Conservation (phyloP, 2,888 invertebrate genomes). For the Dryococelus australis region DNA sequence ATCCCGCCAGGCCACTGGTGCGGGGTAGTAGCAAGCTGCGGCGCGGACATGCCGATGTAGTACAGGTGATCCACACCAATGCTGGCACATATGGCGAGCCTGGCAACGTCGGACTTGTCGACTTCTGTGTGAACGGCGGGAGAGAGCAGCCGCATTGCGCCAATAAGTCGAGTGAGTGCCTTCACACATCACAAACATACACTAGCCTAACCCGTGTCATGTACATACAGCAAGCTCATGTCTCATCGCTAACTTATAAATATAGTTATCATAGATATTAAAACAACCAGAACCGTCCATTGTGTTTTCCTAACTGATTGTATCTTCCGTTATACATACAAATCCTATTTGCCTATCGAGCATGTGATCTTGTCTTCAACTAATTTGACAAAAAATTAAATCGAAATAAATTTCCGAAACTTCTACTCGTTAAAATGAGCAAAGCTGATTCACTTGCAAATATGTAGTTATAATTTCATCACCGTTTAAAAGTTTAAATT, state of each 20-base stretch:
- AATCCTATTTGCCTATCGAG: too few species aligned
- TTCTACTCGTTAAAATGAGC: too few species aligned
- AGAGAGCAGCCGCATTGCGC: conserved; percentile 77
- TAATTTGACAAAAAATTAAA: too few species aligned
- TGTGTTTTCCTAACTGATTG: too few species aligned
- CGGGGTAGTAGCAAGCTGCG: conserved; percentile 70
- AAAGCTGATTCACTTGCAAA: too few species aligned
- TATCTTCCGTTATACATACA: too few species aligned
- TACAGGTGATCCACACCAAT: conserved; percentile 81
- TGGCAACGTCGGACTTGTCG: conserved; percentile 76
- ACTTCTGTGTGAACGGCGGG: conserved; percentile 84
- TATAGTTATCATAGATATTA: neutral
- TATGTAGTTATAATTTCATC: too few species aligned
- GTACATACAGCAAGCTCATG: conserved; percentile 32
- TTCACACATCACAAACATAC: too few species aligned
- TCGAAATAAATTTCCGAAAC: too few species aligned
- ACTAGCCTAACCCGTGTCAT: too few species aligned
- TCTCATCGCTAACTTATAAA: conserved; percentile 41
- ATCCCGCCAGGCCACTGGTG: conserved; percentile 78
- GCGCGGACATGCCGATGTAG: conserved; percentile 78
- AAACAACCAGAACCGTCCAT: neutral
- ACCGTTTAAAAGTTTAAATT: too few species aligned
- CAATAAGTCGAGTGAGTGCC: conserved; percentile 70
- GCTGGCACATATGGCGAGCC: conserved; percentile 81
- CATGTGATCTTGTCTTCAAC: too few species aligned